These are phyloP conservation scores for Centropus unirufus DNA, from an alignment of 2,113 vertebrate genomes.

Conservation along the genomic window DNA sequence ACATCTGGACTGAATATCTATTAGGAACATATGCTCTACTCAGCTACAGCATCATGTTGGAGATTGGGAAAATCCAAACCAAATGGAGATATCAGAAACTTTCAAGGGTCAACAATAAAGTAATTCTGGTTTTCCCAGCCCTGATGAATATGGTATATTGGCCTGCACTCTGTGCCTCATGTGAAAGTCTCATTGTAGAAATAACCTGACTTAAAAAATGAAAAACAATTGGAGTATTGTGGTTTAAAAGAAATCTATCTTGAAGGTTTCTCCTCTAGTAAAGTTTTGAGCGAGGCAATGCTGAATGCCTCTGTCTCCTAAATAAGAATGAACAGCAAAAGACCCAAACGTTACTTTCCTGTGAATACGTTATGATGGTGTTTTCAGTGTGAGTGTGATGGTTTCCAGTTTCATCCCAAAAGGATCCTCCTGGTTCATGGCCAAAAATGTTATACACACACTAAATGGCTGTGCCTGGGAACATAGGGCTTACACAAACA, in stretches of 20 bases:
- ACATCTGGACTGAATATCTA: conserved; percentile 83
- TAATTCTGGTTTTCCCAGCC: conserved; percentile 73
- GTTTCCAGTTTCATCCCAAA: conserved; percentile 10
- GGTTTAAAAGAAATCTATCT: conserved; percentile 63
- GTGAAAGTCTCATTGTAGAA: conserved; percentile 35
- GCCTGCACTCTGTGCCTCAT: background rate
- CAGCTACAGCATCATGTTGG: conserved; percentile 67
- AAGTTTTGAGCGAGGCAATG: conserved; percentile 13
- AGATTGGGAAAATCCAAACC: conserved; percentile 79
- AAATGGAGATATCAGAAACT: conserved; percentile 79
- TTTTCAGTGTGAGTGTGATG: conserved; percentile 6
- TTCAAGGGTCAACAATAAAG: conserved; percentile 80
- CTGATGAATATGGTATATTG: background rate
- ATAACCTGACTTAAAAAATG: conserved; percentile 63
- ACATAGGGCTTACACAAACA: background rate
- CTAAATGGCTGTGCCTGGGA: conserved; percentile 3
- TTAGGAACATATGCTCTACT: conserved; percentile 77
- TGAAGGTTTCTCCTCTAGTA: conserved; percentile 48
- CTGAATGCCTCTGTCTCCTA: conserved; percentile 38
- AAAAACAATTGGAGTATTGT: conserved; percentile 50
- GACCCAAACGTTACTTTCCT: background rate
- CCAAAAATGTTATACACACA: background rate
- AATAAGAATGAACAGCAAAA: conserved; percentile 60
- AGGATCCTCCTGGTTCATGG: conserved; percentile 38
- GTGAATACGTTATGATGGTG: background rate